A percentile compares a stretch with the other conserved stretches of the same genome.
These are phyloP conservation scores for Olivierus martensii DNA, from an alignment of 1,140 invertebrate genomes.

Conservation along the genomic window DNA sequence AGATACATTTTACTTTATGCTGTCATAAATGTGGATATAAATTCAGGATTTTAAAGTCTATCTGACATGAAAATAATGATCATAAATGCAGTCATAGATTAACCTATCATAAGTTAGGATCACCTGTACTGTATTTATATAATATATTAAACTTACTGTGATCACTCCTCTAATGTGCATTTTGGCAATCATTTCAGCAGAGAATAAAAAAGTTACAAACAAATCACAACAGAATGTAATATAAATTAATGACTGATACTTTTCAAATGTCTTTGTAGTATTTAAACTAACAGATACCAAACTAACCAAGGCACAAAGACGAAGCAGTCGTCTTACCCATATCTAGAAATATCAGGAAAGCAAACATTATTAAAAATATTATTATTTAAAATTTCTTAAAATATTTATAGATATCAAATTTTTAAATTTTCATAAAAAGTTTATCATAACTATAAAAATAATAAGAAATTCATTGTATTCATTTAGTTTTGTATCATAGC, in stretches of 20 bases:
- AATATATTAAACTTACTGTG: slow-evolving; percentile 42
- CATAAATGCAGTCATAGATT: no score
- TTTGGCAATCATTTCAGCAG: slow-evolving; percentile 95
- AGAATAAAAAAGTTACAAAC: slow-evolving; percentile 79
- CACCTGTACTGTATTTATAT: no score
- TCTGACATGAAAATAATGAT: no score
- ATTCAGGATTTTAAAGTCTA: no score
- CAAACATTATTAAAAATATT: no score
- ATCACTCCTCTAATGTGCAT: slow-evolving; percentile 90
- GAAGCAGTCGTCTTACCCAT: slow-evolving; percentile 78
- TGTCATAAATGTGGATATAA: no score
- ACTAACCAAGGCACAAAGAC: slow-evolving; percentile 76
- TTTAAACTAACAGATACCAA: slow-evolving; percentile 88
- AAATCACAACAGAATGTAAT: slow-evolving; percentile 80
- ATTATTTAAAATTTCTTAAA: no score
- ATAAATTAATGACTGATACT: slow-evolving; percentile 62
- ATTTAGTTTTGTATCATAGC: no score
- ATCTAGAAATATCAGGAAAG: slow-evolving; percentile 42
- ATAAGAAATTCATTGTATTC: not conserved
- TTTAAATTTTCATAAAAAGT: no score
- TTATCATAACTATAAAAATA: not conserved
- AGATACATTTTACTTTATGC: no score
- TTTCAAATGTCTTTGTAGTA: slow-evolving; percentile 88
- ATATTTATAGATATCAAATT: no score
- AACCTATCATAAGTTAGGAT: no score